Conservation (phyloP, 2,113 vertebrate species). For the Alosa alosa region DNA sequence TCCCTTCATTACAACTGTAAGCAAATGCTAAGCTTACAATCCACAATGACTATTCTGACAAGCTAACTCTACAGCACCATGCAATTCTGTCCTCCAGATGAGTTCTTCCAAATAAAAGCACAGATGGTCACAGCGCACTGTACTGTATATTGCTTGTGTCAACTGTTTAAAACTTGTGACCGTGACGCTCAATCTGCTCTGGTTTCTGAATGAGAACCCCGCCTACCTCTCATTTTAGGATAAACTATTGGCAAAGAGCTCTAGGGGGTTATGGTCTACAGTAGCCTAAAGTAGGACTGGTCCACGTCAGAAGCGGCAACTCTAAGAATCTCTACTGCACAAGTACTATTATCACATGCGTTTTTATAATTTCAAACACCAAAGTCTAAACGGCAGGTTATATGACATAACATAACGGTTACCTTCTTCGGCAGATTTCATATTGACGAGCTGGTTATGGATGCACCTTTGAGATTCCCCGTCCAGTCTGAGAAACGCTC, state of each 20-base stretch:
- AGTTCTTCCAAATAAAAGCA: slow-evolving; percentile 9
- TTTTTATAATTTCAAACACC: not conserved
- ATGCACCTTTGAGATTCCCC: slow-evolving; percentile 8
- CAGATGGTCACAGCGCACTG: slow-evolving; percentile 1
- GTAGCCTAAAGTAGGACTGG: not conserved
- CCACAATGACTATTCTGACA: not conserved
- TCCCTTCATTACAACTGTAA: not conserved
- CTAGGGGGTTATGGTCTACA: not conserved
- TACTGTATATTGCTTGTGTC: slow-evolving; percentile 10
- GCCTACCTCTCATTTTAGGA: slow-evolving; percentile 11
- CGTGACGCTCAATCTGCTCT: slow-evolving; percentile 12
- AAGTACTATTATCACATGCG: not conserved
- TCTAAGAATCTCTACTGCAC: not conserved
- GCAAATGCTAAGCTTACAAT: not conserved
- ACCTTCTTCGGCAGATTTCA: slow-evolving; percentile 76
- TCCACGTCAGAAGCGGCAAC: not conserved
- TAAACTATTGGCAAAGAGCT: not conserved
- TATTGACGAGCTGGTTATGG: slow-evolving; percentile 34
- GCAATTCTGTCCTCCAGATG: not conserved
- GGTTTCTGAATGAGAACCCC: slow-evolving; percentile 7
- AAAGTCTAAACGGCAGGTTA: slow-evolving; percentile 36
- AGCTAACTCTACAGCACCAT: not conserved
- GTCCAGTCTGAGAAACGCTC: not conserved
- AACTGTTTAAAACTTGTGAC: slow-evolving; percentile 20
- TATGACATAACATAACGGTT: slow-evolving; percentile 48